phyloP scores from a whole-genome alignment of 2,113 vertebrate genomes.

The Rostratula benghalensis region DNA sequence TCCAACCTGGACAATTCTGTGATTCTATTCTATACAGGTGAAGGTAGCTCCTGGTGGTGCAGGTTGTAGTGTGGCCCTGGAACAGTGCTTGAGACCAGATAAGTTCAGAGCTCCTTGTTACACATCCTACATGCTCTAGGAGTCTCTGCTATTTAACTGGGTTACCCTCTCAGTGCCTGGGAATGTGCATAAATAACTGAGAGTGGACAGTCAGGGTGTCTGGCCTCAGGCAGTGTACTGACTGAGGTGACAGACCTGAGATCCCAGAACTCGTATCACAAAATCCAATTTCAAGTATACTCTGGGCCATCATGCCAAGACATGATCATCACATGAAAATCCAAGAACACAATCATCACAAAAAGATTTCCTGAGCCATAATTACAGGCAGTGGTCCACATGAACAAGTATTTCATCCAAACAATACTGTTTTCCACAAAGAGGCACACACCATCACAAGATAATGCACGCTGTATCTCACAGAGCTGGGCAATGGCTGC shows the following conservation, averaged over 20 bases:
- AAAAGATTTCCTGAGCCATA: neutral
- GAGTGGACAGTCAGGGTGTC: neutral
- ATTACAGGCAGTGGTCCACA: neutral
- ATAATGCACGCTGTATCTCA: neutral
- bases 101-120: neutral
- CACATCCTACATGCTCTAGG: rapidly evolving
- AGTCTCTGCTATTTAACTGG: neutral
- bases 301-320: neutral
- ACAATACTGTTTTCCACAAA: neutral
- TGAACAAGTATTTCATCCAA: neutral
- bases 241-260: neutral
- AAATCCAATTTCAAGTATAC: neutral
- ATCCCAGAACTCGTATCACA: neutral
- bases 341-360: neutral
- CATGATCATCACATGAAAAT: neutral
- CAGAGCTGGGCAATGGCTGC: neutral
- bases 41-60: rapidly evolving
- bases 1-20: no score
- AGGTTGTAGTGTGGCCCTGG: neutral
- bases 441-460: neutral
- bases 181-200: neutral
- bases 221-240: neutral
- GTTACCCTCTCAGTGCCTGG: neutral
- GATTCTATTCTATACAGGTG: neutral
- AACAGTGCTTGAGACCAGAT: neutral